Evolutionary conservation across 1,140 invertebrate species (phyloP).

Genomic region (Pseudoatta argentina): DNA sequence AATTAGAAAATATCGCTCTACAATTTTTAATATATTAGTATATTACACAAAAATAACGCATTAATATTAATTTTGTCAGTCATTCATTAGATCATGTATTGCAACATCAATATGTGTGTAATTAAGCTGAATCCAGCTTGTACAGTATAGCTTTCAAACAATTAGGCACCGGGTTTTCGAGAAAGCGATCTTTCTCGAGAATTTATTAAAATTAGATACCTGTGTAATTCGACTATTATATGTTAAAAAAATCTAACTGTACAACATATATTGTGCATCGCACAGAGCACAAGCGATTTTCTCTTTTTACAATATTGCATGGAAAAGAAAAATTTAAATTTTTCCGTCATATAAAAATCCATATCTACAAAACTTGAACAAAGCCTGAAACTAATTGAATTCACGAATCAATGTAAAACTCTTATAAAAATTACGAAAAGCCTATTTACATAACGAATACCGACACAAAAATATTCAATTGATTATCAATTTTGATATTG

Average conservation of each 20-base stretch:
- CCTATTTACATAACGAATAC: conserved; percentile 59
- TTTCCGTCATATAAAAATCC: conserved; percentile 62
- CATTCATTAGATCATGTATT: conserved; percentile 44
- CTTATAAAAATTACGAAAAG: conserved; percentile 48
- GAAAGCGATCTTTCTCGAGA: neutral
- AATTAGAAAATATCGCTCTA: neutral
- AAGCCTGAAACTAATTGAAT: neutral
- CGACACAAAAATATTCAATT: conserved; percentile 16
- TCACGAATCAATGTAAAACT: conserved; percentile 32
- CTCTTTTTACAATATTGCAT: conserved; percentile 20
- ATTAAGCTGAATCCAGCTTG: conserved; percentile 21
- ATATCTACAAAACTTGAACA: conserved; percentile 61
- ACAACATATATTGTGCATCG: conserved; percentile 44
- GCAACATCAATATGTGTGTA: conserved; percentile 26
- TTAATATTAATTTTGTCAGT: conserved; percentile 44
- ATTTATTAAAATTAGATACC: conserved; percentile 33
- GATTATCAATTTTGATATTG: conserved; percentile 17
- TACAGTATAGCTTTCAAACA: conserved; percentile 6
- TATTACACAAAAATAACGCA: conserved; percentile 27
- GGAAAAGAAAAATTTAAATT: conserved; percentile 40
- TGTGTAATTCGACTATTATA: conserved; percentile 9
- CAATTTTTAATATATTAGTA: conserved; percentile 38
- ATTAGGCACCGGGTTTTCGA: conserved; percentile 32
- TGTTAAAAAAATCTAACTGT: conserved; percentile 37
- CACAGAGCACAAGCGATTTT: neutral